Conservation (phyloP, 2,113 vertebrate genomes). For the Chamaetylas fuelleborni region DNA sequence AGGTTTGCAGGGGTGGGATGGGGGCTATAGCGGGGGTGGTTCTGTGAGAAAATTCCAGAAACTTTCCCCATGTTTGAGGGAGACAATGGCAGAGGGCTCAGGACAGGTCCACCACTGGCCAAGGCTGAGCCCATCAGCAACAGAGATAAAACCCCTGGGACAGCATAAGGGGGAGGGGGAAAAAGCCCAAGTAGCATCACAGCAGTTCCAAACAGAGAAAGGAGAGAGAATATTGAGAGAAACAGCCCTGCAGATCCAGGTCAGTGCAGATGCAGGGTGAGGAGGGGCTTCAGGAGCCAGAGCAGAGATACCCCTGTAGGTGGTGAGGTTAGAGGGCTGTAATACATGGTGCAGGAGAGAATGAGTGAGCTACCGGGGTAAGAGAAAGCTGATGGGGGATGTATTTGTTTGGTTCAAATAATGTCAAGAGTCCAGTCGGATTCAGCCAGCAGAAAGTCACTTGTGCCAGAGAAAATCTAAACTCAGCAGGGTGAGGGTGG, state of each 20-base stretch:
- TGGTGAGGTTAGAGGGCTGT: neutral
- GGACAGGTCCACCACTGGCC: rapidly evolving
- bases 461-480: neutral
- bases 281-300: neutral
- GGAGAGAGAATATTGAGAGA: neutral
- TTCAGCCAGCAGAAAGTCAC: neutral
- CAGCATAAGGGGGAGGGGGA: rapidly evolving
- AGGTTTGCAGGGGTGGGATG: neutral
- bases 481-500: neutral
- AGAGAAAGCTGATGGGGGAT: neutral
- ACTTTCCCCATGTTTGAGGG: neutral
- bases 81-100: neutral
- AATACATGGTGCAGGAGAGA: neutral
- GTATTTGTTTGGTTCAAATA: neutral
- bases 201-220: neutral
- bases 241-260: neutral
- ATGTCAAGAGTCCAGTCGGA: neutral
- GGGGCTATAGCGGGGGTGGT: rapidly evolving
- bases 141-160: neutral
- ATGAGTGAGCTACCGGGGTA: neutral
- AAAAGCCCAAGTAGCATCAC: neutral
- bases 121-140: neutral
- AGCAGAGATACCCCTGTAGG: neutral
- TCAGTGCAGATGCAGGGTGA: too few relatives aligned
- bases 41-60: neutral